Evolutionary conservation across 2,113 vertebrate species (phyloP).

Genomic region (Tachysurus vachellii): DNA sequence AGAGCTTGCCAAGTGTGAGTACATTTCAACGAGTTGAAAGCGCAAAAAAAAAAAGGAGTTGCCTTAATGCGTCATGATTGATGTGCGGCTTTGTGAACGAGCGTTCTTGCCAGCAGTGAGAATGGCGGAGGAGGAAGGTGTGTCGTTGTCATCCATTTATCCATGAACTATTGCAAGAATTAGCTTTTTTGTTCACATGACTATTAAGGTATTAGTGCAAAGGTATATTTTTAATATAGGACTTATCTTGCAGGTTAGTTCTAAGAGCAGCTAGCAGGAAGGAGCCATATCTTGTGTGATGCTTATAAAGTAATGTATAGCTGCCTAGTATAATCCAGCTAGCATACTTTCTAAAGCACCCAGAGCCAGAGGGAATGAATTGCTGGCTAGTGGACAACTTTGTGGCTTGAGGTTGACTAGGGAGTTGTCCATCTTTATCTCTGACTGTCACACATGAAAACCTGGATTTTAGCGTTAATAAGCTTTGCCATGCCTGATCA

Average conservation of each 20-base stretch:
- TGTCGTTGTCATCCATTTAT: conserved; percentile 34
- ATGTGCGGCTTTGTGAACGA: conserved; percentile 46
- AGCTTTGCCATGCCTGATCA: conserved; percentile 6
- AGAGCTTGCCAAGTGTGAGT: conserved; percentile 21
- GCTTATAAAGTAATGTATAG: conserved; percentile 5
- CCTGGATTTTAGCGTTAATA: conserved; percentile 2
- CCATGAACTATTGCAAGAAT: conserved; percentile 11
- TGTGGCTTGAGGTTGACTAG: conserved; percentile 55
- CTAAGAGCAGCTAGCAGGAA: conserved; percentile 1
- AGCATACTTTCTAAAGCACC: conserved; percentile 57
- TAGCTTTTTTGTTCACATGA: conserved; percentile 8
- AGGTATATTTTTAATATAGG: neutral
- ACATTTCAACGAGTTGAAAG: conserved; percentile 42
- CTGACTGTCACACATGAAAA: conserved; percentile 38
- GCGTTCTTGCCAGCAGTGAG: conserved; percentile 26
- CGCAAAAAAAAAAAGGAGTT: conserved; percentile 27
- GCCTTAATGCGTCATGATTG: conserved; percentile 43
- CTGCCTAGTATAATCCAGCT: conserved; percentile 24
- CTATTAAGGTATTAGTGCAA: conserved; percentile 6
- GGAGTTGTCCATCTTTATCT: conserved; percentile 48
- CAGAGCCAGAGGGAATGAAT: conserved; percentile 56
- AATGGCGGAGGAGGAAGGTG: conserved; percentile 22
- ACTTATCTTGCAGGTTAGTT: conserved; percentile 9
- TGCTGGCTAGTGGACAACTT: conserved; percentile 58
- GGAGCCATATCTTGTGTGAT: conserved; percentile 7